Evolutionary conservation across 1,140 invertebrate species (phyloP), one percentile per base, ranked within the genome.

Genomic region (Sitobion miscanthi): DNA sequence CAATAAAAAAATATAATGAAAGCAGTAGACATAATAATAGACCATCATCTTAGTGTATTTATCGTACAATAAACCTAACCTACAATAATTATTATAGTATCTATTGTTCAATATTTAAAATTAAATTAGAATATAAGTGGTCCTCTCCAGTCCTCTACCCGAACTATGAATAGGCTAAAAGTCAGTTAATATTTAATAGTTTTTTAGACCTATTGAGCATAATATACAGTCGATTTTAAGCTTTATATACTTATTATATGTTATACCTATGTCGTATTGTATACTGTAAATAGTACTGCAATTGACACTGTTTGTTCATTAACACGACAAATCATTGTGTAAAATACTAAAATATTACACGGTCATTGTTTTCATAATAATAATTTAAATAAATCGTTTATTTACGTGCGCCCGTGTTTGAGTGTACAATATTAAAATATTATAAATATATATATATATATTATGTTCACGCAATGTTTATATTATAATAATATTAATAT

Each of bases 371-470:
- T 86, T 86, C 30, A 9, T 86, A 45, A 42, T n/a, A 82, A 23
- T 35, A 82, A 42, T 83, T 42, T 83, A 86, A 86, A 45, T 86
- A 86, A 85, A 86, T 86, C 23, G 38, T 47, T 86, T 86, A 25
- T 86, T 42, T 86, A 21, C n/a, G 20, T 42, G 5, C 35, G 21
- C 35, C 2, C 20, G 20, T 42, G 21, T 23, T n/a, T 69, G 62
- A n/a, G 77, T 38, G 2, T 77, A 17, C 2, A 77, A 82, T 38
- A 38, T 38, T 38, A 38, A 14, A 42, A 42, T 47, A 47, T 47
- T 47, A 47, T 9, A 21, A 21, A 54, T 7, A 54, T 54, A 21
- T 54, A 21, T 23, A 23, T 21, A 35, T 35, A 35, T 54, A 21
- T 21, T 54, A 83, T 42, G 42, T 42, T 38, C 20, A 83, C 1